Evolutionary conservation across 1,140 invertebrate genomes (phyloP).

Genomic region (Hermetia illucens): DNA sequence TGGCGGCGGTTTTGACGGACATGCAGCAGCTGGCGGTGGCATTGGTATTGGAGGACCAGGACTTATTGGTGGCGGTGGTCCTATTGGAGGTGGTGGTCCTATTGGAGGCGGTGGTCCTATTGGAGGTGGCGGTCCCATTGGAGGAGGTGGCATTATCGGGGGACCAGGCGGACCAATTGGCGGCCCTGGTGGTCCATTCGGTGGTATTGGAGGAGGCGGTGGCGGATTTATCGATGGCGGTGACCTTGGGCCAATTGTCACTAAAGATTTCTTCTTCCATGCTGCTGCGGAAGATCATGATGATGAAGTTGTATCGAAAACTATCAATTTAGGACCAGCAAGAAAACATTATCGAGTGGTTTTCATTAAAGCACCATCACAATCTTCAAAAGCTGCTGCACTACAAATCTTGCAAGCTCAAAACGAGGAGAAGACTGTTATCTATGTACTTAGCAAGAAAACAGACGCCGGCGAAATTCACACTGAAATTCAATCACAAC

Average conservation of each 20-base stretch:
- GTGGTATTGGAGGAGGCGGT: no score
- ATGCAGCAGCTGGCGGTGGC: no score
- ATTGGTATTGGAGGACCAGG: no score
- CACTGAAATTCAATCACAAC: slow-evolving; percentile 14
- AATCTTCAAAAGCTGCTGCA: slow-evolving; percentile 44
- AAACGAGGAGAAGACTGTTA: slow-evolving; percentile 71
- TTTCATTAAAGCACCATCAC: slow-evolving; percentile 69
- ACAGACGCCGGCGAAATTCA: slow-evolving; percentile 50
- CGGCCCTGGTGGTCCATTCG: no score
- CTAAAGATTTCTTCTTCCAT: slow-evolving; percentile 29
- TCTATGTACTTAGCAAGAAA: slow-evolving; percentile 73
- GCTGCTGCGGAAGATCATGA: slow-evolving; percentile 21
- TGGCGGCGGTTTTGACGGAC: no score
- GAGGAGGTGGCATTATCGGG: no score
- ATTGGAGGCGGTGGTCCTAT: no score
- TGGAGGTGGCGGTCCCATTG: no score
- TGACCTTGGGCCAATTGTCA: slow-evolving; percentile 16
- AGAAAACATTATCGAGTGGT: slow-evolving; percentile 78
- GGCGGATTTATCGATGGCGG: no score
- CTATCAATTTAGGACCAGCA: slow-evolving; percentile 30
- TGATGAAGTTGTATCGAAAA: slow-evolving; percentile 12
- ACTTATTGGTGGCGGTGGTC: no score
- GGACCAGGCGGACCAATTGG: no score
- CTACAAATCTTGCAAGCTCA: slow-evolving; percentile 43
- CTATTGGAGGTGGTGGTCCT: no score